Base-by-base conservation (phyloP, 2,113 vertebrate genomes). In the Brachyistius frenatus region DNA sequence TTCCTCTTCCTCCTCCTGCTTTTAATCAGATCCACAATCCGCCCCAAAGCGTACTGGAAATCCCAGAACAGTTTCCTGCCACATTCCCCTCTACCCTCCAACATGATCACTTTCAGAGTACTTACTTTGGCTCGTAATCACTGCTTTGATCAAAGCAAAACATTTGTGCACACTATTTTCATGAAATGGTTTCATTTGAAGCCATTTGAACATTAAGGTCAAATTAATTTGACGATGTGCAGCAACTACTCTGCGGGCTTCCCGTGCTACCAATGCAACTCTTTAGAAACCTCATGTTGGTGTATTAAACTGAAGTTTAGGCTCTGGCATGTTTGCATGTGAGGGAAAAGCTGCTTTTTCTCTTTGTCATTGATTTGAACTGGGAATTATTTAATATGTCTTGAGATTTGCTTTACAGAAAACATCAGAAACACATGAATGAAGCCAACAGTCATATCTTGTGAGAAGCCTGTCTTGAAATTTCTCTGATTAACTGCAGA, bases 141-240 rank as follows among this genome's bases (percentile, higher is more conserved):
- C 23, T 64, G 56, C 87, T 89, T 83, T 90, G 90, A 93, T 93
- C 90, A 80, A 72, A 81, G 66, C 52, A 81, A 85, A 92, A 81
- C 80, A 86, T 85, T 88, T 90, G 85, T n/a, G 1, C 69, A 33
- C 58, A 57, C 67, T 44, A 0, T 30, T 39, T 70, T 73, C 53
- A 72, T 39, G 65, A 44, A 80, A 32, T n/a, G 35, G 47, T 83
- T 73, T 74, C 32, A 55, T 62, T 53, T 66, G 74, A 55, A 64
- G 39, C 36, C 67, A 63, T 90, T 78, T 66, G 54, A 81, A 80
- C 73, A 80, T 87, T 65, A 71, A 54, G 31, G 63, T 63, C 56
- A 69, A 75, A 86, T 88, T 81, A 35, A 77, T 76, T 65, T 86
- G 68, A 92, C 84, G 66, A 44, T 64, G 5, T 78, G 65, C 61